Percentiles rank a stretch among this genome's conserved stretches.
Evolutionary conservation across 2,113 vertebrate genomes (phyloP).

Genomic region (Macaca nemestrina): DNA sequence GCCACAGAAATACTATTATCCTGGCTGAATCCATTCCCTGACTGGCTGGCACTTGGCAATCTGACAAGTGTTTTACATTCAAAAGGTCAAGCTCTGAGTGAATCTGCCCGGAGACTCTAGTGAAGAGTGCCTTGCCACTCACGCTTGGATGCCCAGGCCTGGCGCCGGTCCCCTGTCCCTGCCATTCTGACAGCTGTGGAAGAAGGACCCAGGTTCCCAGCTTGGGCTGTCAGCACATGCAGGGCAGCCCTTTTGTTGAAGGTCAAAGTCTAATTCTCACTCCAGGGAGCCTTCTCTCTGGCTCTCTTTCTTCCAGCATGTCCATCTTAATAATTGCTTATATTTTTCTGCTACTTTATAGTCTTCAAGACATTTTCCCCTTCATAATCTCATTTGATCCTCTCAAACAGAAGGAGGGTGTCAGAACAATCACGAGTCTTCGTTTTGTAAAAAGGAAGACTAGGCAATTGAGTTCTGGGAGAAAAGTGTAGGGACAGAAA

Average conservation of each 20-base stretch:
- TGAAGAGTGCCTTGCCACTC: slow-evolving; percentile 71
- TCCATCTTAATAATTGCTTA: slow-evolving; percentile 32
- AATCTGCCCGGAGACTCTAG: slow-evolving; percentile 57
- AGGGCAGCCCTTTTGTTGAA: slow-evolving; percentile 69
- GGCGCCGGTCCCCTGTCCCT: slow-evolving; percentile 70
- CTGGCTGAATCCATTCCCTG: not conserved
- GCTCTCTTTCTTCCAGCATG: not conserved
- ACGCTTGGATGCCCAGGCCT: slow-evolving; percentile 80
- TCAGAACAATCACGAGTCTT: not conserved
- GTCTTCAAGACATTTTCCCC: slow-evolving; percentile 17
- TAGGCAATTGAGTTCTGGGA: not conserved
- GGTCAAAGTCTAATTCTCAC: slow-evolving; percentile 67
- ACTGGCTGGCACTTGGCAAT: slow-evolving; percentile 72
- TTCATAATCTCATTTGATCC: not conserved
- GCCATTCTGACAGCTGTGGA: slow-evolving; percentile 75
- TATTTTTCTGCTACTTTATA: slow-evolving; percentile 33
- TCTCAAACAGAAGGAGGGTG: not conserved
- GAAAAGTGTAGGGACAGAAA: not conserved
- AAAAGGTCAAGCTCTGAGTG: slow-evolving; percentile 80
- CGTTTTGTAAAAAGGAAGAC: slow-evolving; percentile 17
- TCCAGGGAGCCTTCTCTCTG: slow-evolving; percentile 45
- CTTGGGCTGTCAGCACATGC: slow-evolving; percentile 75
- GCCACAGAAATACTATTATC: not conserved
- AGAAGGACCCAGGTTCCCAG: slow-evolving; percentile 50
- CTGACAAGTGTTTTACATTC: slow-evolving; percentile 85